Conservation (phyloP, 2,888 invertebrate species). For the Phymatocera aterrima region DNA sequence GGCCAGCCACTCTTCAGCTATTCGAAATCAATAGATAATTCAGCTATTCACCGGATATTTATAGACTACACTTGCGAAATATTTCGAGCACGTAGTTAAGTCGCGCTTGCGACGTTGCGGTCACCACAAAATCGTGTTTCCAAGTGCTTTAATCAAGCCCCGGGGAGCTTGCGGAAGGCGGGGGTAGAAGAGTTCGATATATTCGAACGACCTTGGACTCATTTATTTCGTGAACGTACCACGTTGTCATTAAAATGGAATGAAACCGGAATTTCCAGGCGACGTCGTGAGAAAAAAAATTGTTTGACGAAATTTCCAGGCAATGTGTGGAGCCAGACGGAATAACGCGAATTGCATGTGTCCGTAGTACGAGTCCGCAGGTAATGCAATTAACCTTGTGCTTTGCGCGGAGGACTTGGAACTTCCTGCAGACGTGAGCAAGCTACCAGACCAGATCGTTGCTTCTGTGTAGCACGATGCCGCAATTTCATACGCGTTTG, state of each 20-base stretch:
- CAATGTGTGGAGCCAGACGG: not conserved
- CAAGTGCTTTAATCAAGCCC: constrained; percentile 19
- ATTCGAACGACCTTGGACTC: constrained; percentile 16
- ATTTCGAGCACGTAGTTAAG: constrained; percentile 29
- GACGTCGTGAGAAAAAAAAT: no score
- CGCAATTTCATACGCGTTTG: constrained; percentile 69
- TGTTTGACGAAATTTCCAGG: not conserved
- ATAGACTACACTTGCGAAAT: constrained; percentile 29
- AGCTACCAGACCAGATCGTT: not conserved
- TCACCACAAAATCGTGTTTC: constrained; percentile 1
- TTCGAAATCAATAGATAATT: constrained; percentile 73
- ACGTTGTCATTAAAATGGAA: not conserved
- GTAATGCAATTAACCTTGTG: constrained; percentile 24
- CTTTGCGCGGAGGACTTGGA: not conserved
- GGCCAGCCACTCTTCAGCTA: constrained; percentile 55
- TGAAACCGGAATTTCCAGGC: not conserved
- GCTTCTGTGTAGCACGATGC: constrained; percentile 46
- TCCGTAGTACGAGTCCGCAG: not conserved
- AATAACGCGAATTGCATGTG: not conserved
- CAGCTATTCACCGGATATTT: constrained; percentile 49
- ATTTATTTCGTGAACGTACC: constrained; percentile 16
- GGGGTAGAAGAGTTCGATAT: constrained; percentile 22
- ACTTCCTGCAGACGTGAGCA: constrained; percentile 2
- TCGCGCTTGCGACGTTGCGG: constrained; percentile 28
- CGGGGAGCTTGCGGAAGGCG: not conserved